These are phyloP conservation scores for Planiliza haematocheilus DNA, from an alignment of 2,113 vertebrate species.

Conservation along the genomic window DNA sequence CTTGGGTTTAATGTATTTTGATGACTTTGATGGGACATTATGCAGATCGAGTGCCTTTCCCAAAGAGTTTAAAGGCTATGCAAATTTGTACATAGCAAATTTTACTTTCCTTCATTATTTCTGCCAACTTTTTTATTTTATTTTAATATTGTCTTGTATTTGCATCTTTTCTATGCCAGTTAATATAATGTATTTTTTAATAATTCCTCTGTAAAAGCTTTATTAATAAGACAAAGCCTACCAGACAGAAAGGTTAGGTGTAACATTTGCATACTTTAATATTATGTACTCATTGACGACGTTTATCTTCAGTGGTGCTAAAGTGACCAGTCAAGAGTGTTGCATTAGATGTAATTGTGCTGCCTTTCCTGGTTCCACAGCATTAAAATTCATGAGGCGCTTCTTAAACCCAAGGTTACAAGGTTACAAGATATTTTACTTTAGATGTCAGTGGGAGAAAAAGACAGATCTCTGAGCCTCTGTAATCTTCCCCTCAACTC, in stretches of 20 bases:
- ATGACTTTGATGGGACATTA: constrained; percentile 32
- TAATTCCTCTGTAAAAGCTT: too few species aligned
- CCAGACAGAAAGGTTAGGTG: neutral
- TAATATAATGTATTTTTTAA: neutral
- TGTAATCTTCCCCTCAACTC: constrained; percentile 25
- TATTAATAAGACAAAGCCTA: too few species aligned
- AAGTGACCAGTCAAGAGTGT: neutral
- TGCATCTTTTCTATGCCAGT: neutral
- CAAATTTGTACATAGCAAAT: neutral
- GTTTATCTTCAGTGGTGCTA: constrained; percentile 2
- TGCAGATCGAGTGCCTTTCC: constrained; percentile 12
- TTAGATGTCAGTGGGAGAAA: constrained; percentile 28
- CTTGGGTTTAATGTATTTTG: constrained; percentile 44
- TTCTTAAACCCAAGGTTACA: constrained; percentile 18
- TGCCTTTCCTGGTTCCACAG: neutral
- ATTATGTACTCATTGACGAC: neutral
- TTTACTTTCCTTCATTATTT: constrained; percentile 12
- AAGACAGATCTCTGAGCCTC: constrained; percentile 7
- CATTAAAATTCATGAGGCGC: constrained; percentile 15
- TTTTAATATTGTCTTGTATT: neutral
- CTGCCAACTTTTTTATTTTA: constrained; percentile 2
- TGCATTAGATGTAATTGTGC: neutral
- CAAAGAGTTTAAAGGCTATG: constrained; percentile 18
- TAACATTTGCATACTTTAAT: neutral
- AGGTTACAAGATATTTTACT: constrained; percentile 32